Evolutionary conservation across 2,797 vertebrate genomes (phyloP).

Genomic region (Cirrhinus mrigala): DNA sequence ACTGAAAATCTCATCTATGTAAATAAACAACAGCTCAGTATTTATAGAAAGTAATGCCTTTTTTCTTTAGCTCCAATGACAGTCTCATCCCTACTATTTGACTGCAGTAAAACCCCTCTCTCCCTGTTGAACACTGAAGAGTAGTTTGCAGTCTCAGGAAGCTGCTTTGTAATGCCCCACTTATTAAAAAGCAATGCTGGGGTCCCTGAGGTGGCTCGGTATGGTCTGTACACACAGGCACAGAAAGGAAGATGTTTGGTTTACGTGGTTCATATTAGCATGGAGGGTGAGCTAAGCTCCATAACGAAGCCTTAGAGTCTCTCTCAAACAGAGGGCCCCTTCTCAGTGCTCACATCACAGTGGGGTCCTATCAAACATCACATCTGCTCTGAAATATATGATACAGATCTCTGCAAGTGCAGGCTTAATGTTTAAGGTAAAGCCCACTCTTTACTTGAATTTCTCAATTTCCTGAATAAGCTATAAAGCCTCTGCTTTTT

Average conservation of each 20-base stretch:
- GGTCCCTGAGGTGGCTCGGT: slow-evolving; percentile 45
- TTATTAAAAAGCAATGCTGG: slow-evolving; percentile 57
- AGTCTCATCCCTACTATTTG: background rate
- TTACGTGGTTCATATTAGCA: slow-evolving; percentile 58
- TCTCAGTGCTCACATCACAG: slow-evolving; percentile 42
- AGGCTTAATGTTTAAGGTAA: slow-evolving; percentile 49
- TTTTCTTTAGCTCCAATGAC: slow-evolving; percentile 18
- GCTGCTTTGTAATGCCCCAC: slow-evolving; percentile 50
- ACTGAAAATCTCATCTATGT: background rate
- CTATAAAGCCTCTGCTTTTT: slow-evolving; percentile 24
- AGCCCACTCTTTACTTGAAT: slow-evolving; percentile 52
- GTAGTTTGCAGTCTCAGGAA: slow-evolving; percentile 36
- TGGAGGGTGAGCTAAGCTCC: slow-evolving; percentile 56
- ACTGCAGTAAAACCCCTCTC: slow-evolving; percentile 11
- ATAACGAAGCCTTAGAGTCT: slow-evolving; percentile 53
- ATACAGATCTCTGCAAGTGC: slow-evolving; percentile 45
- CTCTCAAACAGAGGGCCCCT: slow-evolving; percentile 51
- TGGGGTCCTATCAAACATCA: slow-evolving; percentile 57
- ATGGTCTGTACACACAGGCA: slow-evolving; percentile 41
- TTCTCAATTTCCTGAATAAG: slow-evolving; percentile 48
- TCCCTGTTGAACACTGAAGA: slow-evolving; percentile 16
- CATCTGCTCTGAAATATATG: slow-evolving; percentile 49
- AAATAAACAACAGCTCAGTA: background rate
- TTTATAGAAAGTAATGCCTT: slow-evolving; percentile 3
- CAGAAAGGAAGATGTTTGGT: slow-evolving; percentile 53